phyloP scores from a whole-genome alignment of 2,888 invertebrate species.

The Apamea sordens region DNA sequence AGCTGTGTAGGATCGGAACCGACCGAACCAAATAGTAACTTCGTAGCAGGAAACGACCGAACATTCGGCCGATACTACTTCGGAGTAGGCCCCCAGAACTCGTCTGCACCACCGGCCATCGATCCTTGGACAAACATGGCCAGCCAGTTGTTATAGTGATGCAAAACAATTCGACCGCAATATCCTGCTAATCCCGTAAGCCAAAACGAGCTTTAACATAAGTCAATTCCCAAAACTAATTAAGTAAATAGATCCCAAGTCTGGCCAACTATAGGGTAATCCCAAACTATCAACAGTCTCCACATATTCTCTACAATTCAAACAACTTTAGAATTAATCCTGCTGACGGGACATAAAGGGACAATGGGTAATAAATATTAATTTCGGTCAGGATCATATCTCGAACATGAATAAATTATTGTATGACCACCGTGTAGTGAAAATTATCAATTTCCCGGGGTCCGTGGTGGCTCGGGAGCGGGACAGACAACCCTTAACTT shows the following conservation, averaged over 20 bases:
- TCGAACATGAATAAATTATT: slow-evolving; percentile 87
- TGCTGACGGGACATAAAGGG: slow-evolving; percentile 80
- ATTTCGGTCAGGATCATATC: slow-evolving; percentile 84
- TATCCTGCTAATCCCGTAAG: slow-evolving; percentile 32
- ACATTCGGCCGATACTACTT: no score
- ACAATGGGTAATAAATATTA: slow-evolving; percentile 86
- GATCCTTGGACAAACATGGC: no score
- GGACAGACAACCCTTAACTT: slow-evolving; percentile 82
- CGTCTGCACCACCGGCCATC: no score
- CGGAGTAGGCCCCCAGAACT: no score
- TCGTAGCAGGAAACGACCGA: no score
- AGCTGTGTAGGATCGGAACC: no score
- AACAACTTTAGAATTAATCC: slow-evolving; percentile 84
- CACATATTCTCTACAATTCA: slow-evolving; percentile 67
- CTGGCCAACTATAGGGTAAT: slow-evolving; percentile 54
- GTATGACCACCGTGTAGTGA: slow-evolving; percentile 80
- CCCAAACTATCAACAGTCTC: slow-evolving; percentile 71
- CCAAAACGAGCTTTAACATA: slow-evolving; percentile 48
- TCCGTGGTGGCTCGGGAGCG: slow-evolving; percentile 66
- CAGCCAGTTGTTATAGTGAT: not conserved
- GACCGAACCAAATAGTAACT: no score
- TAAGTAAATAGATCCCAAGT: slow-evolving; percentile 71
- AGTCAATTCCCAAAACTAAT: slow-evolving; percentile 72
- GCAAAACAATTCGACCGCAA: slow-evolving; percentile 5
- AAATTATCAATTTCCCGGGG: slow-evolving; percentile 87